Base-by-base conservation (phyloP, 2,113 vertebrate genomes). In the Abramis brama region DNA sequence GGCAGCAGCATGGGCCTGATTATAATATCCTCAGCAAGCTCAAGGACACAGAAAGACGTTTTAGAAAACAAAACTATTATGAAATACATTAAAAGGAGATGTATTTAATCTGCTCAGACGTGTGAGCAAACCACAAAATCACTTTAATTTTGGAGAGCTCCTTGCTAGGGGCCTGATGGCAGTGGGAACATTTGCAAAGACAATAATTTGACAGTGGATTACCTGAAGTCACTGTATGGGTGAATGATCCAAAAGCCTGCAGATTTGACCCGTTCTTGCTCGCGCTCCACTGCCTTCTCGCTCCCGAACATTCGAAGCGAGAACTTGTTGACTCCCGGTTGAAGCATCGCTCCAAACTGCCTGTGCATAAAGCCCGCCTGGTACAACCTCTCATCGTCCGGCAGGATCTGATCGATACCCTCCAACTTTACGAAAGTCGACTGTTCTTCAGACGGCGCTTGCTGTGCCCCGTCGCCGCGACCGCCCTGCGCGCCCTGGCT, bases 151-250 rank as follows among this genome's bases (percentile, higher is more conserved):
- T n/a, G 25, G 64, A 3, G 21, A 82, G 27, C 25, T 17, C 45
- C 43, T 33, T 47, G 27, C 80, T 55, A 27, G n/a, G 70, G 60
- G 43, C 15, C 13, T 68, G 15, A 30, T 47, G 43, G 9, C n/a
- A 30, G 52, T n/a, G 76, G 11, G 30, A 79, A 60, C n/a, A 78
- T 25, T 33, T 2, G 23, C 74, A 15, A 6, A 66, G 7, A 9
- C 33, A 13, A 21, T n/a, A 43, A 83, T 36, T 85, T 87, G 47
- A 71, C 64, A 71, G 78, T 68, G 27, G 82, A 91, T 95, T 96
- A 99, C 98, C 98, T 99, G 96, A 99, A 99, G 93, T 99, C 98
- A 91, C 98, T 99, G 95, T 99, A 99, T 0, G 98, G 98, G 85
- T 99, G 98, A 94, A 99, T 97, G 92, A 99, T 99, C 98, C 98